Conservation (phyloP, 2,113 vertebrate genomes). For the Leptobrachium ailaonicum region DNA sequence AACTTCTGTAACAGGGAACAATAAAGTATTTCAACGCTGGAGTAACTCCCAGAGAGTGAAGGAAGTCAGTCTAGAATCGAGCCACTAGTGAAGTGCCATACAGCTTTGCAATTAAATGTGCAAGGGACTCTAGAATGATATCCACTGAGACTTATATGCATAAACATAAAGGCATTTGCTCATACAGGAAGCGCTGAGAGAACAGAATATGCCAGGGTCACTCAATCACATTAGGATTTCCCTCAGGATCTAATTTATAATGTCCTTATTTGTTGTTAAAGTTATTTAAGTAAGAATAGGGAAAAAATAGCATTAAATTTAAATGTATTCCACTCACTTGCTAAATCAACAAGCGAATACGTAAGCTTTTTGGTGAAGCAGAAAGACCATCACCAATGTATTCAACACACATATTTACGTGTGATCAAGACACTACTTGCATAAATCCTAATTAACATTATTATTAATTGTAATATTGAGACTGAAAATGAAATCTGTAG, state of each 20-base stretch:
- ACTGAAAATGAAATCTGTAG: no score
- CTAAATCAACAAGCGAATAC: neutral
- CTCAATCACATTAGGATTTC: constrained; percentile 29
- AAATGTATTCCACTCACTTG: constrained; percentile 23
- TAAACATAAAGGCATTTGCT: constrained; percentile 16
- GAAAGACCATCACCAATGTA: constrained; percentile 15
- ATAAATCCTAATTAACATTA: no score
- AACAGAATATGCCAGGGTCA: constrained; percentile 20
- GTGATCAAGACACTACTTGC: no score
- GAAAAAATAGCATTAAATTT: constrained; percentile 24
- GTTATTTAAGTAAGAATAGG: constrained; percentile 23
- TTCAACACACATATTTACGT: constrained; percentile 9
- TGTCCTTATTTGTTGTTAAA: constrained; percentile 28
- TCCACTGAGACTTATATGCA: constrained; percentile 8
- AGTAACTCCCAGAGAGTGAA: neutral
- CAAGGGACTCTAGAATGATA: neutral
- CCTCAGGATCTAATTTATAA: constrained; percentile 35
- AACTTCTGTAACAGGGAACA: neutral
- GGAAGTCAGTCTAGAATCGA: neutral
- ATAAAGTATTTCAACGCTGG: constrained; percentile 1
- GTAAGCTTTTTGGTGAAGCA: neutral
- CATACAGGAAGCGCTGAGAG: neutral
- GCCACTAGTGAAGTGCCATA: constrained; percentile 7
- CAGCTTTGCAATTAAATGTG: constrained; percentile 6
- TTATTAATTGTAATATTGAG: no score